Percentiles rank a stretch among this genome's conserved stretches.
phyloP scores from a whole-genome alignment of 2,113 vertebrate species.

The Sminthopsis crassicaudata region DNA sequence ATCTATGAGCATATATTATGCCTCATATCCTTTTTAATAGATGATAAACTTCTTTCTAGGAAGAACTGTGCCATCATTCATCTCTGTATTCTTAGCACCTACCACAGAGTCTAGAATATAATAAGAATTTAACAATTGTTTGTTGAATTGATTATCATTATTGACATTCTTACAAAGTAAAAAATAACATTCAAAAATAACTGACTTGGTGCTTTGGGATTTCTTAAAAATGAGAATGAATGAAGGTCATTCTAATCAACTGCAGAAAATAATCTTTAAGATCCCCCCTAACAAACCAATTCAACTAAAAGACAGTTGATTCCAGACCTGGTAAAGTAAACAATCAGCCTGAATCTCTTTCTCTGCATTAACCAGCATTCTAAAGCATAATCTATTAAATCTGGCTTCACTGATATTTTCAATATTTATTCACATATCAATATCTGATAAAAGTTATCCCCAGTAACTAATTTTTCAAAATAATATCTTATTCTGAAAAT shows the following conservation, averaged over 20 bases:
- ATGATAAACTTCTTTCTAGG: not conserved
- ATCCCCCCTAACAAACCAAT: not conserved
- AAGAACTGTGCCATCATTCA: not conserved
- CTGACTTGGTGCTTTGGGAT: not conserved
- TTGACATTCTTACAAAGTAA: not conserved
- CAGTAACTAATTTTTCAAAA: slow-evolving; percentile 58
- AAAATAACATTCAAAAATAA: not conserved
- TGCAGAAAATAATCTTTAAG: slow-evolving; percentile 5
- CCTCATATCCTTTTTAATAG: not conserved
- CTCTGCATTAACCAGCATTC: not conserved
- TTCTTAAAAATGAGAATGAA: slow-evolving; percentile 15
- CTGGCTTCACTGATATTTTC: slow-evolving; percentile 2
- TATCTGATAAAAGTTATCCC: slow-evolving; percentile 44
- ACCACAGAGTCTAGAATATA: not conserved
- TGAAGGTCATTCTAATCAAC: slow-evolving; percentile 10
- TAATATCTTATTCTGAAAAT: slow-evolving; percentile 22
- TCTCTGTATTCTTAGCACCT: not conserved
- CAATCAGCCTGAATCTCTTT: not conserved
- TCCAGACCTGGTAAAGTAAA: slow-evolving; percentile 49
- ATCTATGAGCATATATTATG: not conserved
- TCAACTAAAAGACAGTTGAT: slow-evolving; percentile 46
- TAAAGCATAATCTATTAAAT: not conserved
- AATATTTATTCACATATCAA: not conserved
- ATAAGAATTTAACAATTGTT: not conserved
- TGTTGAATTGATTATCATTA: not conserved